Evolutionary conservation across 2,113 vertebrate genomes (phyloP), one percentile per base, ranked within the genome.

Genomic region (Oncorhynchus keta): DNA sequence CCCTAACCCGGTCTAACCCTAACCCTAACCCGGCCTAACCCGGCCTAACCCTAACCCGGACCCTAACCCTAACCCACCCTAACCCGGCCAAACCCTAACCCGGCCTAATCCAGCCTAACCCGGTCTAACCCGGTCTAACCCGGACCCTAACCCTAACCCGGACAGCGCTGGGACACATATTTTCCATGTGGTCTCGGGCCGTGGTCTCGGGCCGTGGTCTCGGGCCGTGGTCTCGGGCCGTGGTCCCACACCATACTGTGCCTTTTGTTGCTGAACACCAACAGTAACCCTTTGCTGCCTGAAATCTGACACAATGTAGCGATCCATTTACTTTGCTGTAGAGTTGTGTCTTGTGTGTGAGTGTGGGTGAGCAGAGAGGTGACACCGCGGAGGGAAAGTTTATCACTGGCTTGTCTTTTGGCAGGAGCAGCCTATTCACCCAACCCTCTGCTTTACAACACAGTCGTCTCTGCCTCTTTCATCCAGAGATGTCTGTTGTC

Each of bases 321-420:
- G 92, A 93, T 94, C 93, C 93, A 95, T 96, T 96, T 93, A 94
- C 94, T 95, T 95, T 92, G 90, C 87, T 91, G 91, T 85, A 91
- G 91, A 91, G 93, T 93, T 92, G 90, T 92, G 90, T 90, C 81
- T 76, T 85, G 22, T 80, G 81, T 69, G 66, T 69, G 77, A 57
- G 70, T 57, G 61, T 55, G 62, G 67, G 77, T 66, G 76, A 74
- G 78, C 85, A 89, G 89, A 89, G 92, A 91, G 89, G 91, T 92
- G 91, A 92, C 87, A 86, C 90, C 90, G 90, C 92, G 92, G 92
- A 94, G 92, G 92, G 92, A 94, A 95, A 96, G 95, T 96, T 96
- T 95, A 95, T 95, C 94, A 95, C 92, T 93, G 93, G 93, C 93
- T 93, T 94, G 91, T 95, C 93, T 2, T 88, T 92, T 93, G 93